Conservation (phyloP, 2,888 invertebrate genomes). For the Cheilosia vulpina region DNA sequence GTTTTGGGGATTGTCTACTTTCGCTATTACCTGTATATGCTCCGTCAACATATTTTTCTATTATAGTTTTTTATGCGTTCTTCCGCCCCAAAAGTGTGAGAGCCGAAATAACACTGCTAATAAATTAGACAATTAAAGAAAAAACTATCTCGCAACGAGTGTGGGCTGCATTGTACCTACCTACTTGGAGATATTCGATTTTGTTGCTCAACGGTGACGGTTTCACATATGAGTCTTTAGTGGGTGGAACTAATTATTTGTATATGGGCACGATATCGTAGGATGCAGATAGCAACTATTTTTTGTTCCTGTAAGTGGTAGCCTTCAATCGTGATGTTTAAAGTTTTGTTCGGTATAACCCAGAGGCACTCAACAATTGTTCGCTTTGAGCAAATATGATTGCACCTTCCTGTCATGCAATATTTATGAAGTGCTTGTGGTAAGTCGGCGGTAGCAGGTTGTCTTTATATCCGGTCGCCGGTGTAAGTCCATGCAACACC, state of each 20-base stretch:
- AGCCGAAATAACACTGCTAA: constrained; percentile 26
- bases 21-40: neutral
- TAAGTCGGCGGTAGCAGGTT: constrained; percentile 32
- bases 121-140: constrained; percentile 51
- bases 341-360: constrained; percentile 34
- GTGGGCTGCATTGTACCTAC: constrained; percentile 35
- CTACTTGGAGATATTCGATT: constrained; percentile 5
- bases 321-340: constrained; percentile 29
- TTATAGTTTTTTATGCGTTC: constrained; percentile 6
- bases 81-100: constrained; percentile 24
- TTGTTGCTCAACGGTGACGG: constrained; percentile 13
- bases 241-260: constrained; percentile 63
- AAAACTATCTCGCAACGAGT: constrained; percentile 7
- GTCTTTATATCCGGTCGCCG: constrained; percentile 42
- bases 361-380: constrained; percentile 37
- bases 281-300: constrained; percentile 20
- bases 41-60: neutral
- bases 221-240: constrained; percentile 11
- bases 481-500: constrained; percentile 49
- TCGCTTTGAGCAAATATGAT: constrained; percentile 47
- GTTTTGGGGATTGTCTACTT: constrained; percentile 54
- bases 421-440: constrained; percentile 38
- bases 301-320: constrained; percentile 19
- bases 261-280: constrained; percentile 28
- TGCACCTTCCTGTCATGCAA: constrained; percentile 60